These are phyloP conservation scores for Cryptotermes secundus DNA, from an alignment of 1,140 invertebrate species.

Conservation along the genomic window DNA sequence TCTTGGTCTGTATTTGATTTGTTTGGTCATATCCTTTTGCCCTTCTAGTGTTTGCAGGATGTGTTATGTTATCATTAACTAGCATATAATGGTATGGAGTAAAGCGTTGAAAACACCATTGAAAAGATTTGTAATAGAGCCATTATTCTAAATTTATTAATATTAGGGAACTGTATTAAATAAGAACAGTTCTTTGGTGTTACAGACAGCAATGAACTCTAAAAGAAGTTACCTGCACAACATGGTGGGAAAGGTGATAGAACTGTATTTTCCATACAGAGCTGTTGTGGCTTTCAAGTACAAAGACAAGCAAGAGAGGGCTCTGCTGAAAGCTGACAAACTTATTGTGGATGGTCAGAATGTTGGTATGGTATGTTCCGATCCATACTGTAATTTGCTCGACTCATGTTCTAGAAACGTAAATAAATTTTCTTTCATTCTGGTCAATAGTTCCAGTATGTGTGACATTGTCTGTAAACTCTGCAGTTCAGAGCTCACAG, in stretches of 20 bases:
- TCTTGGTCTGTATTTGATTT: too few species aligned
- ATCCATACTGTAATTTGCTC: background rate
- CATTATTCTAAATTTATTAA: too few species aligned
- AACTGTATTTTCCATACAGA: slow-evolving; percentile 28
- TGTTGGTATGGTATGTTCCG: slow-evolving; percentile 27
- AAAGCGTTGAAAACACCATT: too few species aligned
- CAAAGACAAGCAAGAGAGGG: slow-evolving; percentile 31
- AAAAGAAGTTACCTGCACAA: slow-evolving; percentile 18
- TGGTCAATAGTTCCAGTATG: background rate
- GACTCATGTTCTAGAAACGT: background rate
- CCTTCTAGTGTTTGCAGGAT: too few species aligned
- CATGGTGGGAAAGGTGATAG: slow-evolving; percentile 32
- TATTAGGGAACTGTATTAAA: too few species aligned
- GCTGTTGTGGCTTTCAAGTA: slow-evolving; percentile 34
- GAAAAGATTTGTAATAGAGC: too few species aligned
- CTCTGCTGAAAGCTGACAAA: slow-evolving; percentile 36
- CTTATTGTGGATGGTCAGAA: slow-evolving; percentile 38
- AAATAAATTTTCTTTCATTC: background rate
- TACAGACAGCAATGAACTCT: background rate
- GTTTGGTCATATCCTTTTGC: too few species aligned
- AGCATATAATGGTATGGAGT: too few species aligned
- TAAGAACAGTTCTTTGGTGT: background rate
- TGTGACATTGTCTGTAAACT: background rate
- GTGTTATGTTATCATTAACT: too few species aligned
- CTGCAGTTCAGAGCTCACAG: background rate